Base-by-base conservation (phyloP, 1,140 invertebrate genomes). In the Hirudo medicinalis region DNA sequence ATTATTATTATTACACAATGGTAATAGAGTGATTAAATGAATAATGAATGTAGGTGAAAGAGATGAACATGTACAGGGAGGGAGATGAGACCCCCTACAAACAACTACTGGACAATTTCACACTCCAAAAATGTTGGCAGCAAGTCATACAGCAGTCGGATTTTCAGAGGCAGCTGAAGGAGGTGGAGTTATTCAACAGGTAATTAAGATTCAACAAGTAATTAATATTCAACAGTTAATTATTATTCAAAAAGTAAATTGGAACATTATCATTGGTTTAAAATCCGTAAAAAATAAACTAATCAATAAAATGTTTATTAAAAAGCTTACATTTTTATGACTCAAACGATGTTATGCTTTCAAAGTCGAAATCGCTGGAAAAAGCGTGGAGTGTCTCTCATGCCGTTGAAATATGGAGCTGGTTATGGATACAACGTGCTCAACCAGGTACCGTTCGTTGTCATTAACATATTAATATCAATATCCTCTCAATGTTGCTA, bases 361-460 rank as follows among this genome's bases (percentile, higher is more conserved):
- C 85, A 75, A 79, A 89, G 87, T 73, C 81, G 88, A 77, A 87
- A 94, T 79, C 86, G 88, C 53, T 95, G 89, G 86, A 87, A 88
- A 76, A 97, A 97, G 80, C 86, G 91, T 25, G 94, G 94, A 15
- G 85, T 97, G 3, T 82, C 88, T 0, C 78, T 94, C 8, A 85
- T 93, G n/a, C 92, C 94, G 32, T 90, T 90, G 0, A 94, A 89
- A 82, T 97, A 90, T 81, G 92, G 92, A 0, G 89, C 96, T 71
- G 87, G 90, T 0, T 97, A 94, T 78, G 89, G 88, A 0, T 84
- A 87, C 11, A 82, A 86, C 70, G 87, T 89, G 75, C 79, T 97
- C 57, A 96, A 97, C 81, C 93, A 97, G 84, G 87, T 80, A 69
- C n/a, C n/a, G n/a, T n/a, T n/a, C n/a, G n/a, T n/a, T n/a, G n/a